Percentiles rank a stretch among this genome's conserved stretches.
phyloP scores from a whole-genome alignment of 92 coral and sea anemone genomes.

The Heliopora coerulea region DNA sequence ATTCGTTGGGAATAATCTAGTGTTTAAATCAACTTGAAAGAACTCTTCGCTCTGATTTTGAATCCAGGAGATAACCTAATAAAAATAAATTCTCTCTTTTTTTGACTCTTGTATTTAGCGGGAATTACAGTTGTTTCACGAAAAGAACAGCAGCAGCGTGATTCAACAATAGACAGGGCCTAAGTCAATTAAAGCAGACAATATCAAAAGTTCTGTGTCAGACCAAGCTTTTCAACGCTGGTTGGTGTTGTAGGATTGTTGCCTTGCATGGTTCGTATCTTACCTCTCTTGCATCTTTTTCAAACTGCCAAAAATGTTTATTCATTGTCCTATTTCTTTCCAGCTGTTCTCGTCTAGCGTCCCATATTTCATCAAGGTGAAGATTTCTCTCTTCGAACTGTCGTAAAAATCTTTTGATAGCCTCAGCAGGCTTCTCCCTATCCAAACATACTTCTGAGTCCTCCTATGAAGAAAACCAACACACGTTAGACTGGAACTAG shows the following conservation, averaged over 20 bases:
- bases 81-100: no score
- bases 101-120: no score
- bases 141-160: no score
- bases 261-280: neutral
- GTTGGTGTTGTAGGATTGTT: no score
- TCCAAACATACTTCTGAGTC: conserved; percentile 69
- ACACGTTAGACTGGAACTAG: no score
- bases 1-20: conserved; percentile 81
- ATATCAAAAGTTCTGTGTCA: no score
- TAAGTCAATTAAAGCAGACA: no score
- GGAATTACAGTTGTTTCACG: no score
- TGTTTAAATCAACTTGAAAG: conserved; percentile 90
- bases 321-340: conserved; percentile 76
- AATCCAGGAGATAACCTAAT: conserved; percentile 91
- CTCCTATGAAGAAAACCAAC: conserved; percentile 69
- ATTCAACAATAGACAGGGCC: no score
- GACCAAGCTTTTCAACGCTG: neutral
- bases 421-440: conserved; percentile 80
- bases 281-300: conserved; percentile 92
- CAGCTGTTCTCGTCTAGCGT: conserved; percentile 77
- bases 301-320: conserved; percentile 91
- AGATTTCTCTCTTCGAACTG: conserved; percentile 81
- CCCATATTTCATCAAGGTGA: conserved; percentile 87
- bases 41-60: conserved; percentile 95
- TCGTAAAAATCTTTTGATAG: conserved; percentile 69